phyloP scores from a whole-genome alignment of 2,888 invertebrate species.

The Pollenia labialis region DNA sequence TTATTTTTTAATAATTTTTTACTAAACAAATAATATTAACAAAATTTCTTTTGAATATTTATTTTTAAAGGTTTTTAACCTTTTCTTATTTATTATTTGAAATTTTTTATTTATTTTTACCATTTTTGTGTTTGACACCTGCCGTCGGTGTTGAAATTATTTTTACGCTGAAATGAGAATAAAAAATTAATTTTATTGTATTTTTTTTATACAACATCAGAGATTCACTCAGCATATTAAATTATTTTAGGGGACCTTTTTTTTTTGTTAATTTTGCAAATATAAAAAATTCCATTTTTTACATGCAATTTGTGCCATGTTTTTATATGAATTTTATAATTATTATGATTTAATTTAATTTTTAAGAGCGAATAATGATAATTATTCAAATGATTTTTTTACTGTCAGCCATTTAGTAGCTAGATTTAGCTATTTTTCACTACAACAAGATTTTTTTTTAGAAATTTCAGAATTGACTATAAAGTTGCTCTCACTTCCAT shows the following conservation, averaged over 20 bases:
- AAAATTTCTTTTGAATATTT: background rate
- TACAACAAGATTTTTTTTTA: too few relatives aligned
- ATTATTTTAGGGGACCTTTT: background rate
- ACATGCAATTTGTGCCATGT: conserved; percentile 41
- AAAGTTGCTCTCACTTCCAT: too few relatives aligned
- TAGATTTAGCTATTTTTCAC: too few relatives aligned
- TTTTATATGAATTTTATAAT: conserved; percentile 32
- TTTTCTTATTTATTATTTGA: conserved; percentile 3
- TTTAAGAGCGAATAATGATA: background rate
- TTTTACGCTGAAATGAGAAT: conserved; percentile 45
- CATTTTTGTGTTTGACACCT: conserved; percentile 31
- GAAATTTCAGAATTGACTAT: too few relatives aligned
- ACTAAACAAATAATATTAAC: conserved; percentile 33
- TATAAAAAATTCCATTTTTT: background rate
- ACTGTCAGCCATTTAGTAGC: too few relatives aligned
- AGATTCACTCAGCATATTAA: conserved; percentile 27
- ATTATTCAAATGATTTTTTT: conserved; percentile 11
- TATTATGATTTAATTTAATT: conserved; percentile 38
- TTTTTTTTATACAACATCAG: conserved; percentile 1
- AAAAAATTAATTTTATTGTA: conserved; percentile 31
- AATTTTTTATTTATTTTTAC: conserved; percentile 27
- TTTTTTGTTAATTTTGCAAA: background rate
- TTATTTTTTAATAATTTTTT: conserved; percentile 3
- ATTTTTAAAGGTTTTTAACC: conserved; percentile 43
- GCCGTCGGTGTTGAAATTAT: conserved; percentile 44